phyloP scores from a whole-genome alignment of 1,140 invertebrate genomes.

The Kradibia gibbosae region DNA sequence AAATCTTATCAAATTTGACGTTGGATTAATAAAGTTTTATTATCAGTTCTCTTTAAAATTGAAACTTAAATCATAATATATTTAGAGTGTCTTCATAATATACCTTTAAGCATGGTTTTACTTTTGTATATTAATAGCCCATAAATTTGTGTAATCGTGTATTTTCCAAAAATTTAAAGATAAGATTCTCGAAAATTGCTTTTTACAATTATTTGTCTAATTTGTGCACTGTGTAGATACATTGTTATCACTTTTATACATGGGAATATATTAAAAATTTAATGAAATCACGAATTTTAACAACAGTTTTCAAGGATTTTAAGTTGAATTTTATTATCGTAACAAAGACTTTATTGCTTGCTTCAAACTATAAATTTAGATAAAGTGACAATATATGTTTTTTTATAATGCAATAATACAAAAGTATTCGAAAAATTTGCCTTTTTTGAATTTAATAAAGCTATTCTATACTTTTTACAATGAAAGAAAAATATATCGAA shows the following conservation, averaged over 20 bases:
- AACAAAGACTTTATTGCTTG: conserved; percentile 35
- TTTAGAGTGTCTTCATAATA: background rate
- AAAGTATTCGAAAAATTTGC: background rate
- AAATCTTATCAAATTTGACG: background rate
- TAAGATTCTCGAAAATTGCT: background rate
- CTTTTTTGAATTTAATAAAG: background rate
- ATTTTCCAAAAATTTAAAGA: conserved; percentile 15
- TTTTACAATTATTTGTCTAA: conserved; percentile 21
- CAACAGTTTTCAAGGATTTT: conserved; percentile 13
- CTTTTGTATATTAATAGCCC: background rate
- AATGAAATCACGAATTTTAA: conserved; percentile 22
- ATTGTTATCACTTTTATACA: conserved; percentile 11
- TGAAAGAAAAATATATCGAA: background rate
- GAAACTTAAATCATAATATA: background rate
- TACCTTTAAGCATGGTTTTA: background rate
- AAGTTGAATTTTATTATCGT: conserved; percentile 22
- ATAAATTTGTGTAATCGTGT: conserved; percentile 3
- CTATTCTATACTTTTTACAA: background rate
- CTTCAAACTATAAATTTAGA: conserved; percentile 15
- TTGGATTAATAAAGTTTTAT: background rate
- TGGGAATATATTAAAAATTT: conserved; percentile 19
- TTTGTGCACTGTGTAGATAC: conserved; percentile 12
- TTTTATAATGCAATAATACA: background rate
- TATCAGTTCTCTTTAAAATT: background rate
- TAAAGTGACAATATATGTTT: conserved; percentile 27